Conservation (phyloP, 2,888 invertebrate species). For the Heliconius erato region DNA sequence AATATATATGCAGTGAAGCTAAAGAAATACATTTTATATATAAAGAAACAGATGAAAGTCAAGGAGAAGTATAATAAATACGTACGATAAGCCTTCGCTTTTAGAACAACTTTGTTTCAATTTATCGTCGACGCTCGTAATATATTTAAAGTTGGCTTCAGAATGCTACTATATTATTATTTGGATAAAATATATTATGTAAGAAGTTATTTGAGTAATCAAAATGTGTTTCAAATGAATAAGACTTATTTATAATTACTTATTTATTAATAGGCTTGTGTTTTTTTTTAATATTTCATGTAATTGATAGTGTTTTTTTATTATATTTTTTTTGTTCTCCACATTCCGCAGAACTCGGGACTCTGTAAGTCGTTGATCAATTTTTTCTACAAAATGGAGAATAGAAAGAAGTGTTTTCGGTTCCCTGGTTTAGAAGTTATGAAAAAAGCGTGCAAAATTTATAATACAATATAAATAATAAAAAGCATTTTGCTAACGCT, state of each 20-base stretch:
- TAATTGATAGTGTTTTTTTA: too few species aligned
- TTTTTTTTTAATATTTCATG: too few species aligned
- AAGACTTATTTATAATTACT: not conserved
- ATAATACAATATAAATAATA: not conserved
- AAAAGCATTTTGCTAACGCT: not conserved
- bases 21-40: not conserved
- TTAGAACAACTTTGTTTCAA: conserved; percentile 24
- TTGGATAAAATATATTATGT: conserved; percentile 13
- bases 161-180: conserved; percentile 15
- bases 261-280: not conserved
- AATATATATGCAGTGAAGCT: not conserved
- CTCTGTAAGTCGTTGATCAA: too few species aligned
- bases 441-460: not conserved
- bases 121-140: conserved; percentile 23
- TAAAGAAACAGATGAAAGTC: conserved; percentile 10
- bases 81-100: conserved; percentile 15
- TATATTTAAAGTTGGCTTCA: conserved; percentile 23
- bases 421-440: too few species aligned
- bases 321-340: too few species aligned
- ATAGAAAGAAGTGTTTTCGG: too few species aligned
- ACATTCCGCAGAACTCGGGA: too few species aligned
- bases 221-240: not conserved
- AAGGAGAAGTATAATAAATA: conserved; percentile 24
- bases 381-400: too few species aligned
- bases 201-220: not conserved